Evolutionary conservation across 2,113 vertebrate genomes (phyloP).

Genomic region (Myiagra hebetior): DNA sequence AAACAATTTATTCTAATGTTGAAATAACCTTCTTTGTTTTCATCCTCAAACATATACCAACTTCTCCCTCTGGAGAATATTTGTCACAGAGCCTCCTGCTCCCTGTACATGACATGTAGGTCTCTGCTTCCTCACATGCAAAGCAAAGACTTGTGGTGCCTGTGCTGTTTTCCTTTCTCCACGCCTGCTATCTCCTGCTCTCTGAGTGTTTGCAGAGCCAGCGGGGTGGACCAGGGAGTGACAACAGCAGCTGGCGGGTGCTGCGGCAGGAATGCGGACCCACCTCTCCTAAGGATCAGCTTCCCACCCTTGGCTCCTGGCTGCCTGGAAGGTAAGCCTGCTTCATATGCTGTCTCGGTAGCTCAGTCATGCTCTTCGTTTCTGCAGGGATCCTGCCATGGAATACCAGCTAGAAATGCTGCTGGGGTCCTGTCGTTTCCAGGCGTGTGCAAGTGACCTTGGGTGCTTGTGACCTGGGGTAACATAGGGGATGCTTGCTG

Average conservation of each 20-base stretch:
- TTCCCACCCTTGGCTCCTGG: slow-evolving; percentile 66
- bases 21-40: background rate
- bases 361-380: background rate
- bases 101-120: accelerated
- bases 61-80: background rate
- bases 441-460: background rate
- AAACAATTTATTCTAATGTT: background rate
- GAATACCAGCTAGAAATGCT: background rate
- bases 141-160: background rate
- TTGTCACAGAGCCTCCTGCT: background rate
- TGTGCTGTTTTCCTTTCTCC: background rate
- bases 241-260: slow-evolving; percentile 76
- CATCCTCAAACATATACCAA: background rate
- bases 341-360: background rate
- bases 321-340: slow-evolving; percentile 73
- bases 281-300: slow-evolving; percentile 42
- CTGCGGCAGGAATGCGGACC: slow-evolving; percentile 69
- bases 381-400: background rate
- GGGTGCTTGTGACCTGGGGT: background rate
- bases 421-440: background rate
- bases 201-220: slow-evolving; percentile 33
- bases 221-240: slow-evolving; percentile 61
- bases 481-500: background rate
- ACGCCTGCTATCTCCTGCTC: background rate
- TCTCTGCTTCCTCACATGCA: background rate